Evolutionary conservation across 2,888 invertebrate genomes (phyloP).

Genomic region (Steromphala cineraria): DNA sequence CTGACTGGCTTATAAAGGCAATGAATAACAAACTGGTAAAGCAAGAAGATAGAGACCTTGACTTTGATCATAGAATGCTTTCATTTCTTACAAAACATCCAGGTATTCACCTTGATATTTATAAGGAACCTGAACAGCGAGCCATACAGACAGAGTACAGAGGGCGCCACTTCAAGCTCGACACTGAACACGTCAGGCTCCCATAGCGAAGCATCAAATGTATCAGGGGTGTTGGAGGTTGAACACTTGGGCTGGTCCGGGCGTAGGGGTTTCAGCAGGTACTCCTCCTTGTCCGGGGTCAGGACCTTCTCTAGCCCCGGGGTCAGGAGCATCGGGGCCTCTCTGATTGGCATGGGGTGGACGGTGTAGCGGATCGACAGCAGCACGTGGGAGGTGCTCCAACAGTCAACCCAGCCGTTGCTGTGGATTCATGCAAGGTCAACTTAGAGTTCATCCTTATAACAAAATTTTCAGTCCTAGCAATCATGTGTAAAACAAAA

Average conservation of each 20-base stretch:
- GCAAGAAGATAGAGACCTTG: neutral
- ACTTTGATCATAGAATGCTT: neutral
- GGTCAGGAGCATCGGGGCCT: constrained; percentile 84
- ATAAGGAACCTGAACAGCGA: constrained; percentile 92
- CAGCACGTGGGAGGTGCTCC: constrained; percentile 95
- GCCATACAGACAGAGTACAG: constrained; percentile 92
- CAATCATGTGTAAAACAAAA: too few species aligned
- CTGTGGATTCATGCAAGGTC: constrained; percentile 50
- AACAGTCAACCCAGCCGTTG: constrained; percentile 94
- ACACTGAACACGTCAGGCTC: constrained; percentile 92
- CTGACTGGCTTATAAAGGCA: too few species aligned
- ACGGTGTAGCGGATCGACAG: constrained; percentile 92
- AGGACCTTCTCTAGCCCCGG: constrained; percentile 37
- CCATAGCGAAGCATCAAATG: constrained; percentile 91
- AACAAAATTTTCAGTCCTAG: too few species aligned
- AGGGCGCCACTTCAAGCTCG: constrained; percentile 95
- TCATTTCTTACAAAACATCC: neutral
- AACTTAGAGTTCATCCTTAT: too few species aligned
- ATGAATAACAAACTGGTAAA: neutral
- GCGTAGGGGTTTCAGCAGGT: constrained; percentile 91
- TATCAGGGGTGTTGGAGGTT: constrained; percentile 65
- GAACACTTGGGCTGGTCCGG: constrained; percentile 76
- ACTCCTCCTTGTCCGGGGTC: constrained; percentile 95
- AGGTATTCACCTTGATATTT: constrained; percentile 83
- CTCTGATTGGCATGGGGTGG: constrained; percentile 92